Base-by-base conservation (phyloP, 1,140 invertebrate genomes). In the Lordiphosa stackelbergi region DNA sequence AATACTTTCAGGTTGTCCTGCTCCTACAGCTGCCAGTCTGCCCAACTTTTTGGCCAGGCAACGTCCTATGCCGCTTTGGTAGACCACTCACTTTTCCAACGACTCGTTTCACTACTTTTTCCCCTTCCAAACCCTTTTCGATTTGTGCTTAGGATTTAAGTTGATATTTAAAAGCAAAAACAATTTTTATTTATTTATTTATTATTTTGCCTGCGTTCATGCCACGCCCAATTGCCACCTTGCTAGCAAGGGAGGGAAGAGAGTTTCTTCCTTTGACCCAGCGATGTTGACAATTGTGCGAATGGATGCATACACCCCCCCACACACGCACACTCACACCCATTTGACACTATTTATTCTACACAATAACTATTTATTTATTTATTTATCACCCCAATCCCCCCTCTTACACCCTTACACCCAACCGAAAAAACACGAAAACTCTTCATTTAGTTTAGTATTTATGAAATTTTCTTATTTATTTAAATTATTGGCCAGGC, bases 1-100 rank as follows among this genome's bases (percentile, higher is more conserved):
- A 19, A 10, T 34, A 8, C 5, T 42, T 6, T 73, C 56, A 92
- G 91, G 89, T 85, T 92, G 91, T 87, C 91, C 91, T 56, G 87
- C 88, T 5, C 87, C 89, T 9, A 71, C 74, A 41, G 46, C 63
- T 12, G 64, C 77, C 47, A 79, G 59, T 37, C 60, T 75, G 68
- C 69, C 77, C 35, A 61, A 47, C 12, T 84, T 64, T 36, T 35
- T 86, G 48, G 74, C 85, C 53, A 61, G 68, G 52, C 78, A 87
- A 43, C 85, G 74, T 36, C 85, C 85, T 28, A 84, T 87, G 75
- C 74, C 74, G 38, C 79, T 87, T 64, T 87, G 85, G 85, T 86
- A 85, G 53, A 53, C 9, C 11, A 38, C 34, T 43, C 22, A 57
- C 34, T 35, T n/a, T 37, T 41, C 55, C 45, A 13, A 51, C 35